Evolutionary conservation across 1,140 invertebrate species (phyloP), one percentile per base, ranked within the genome.

Genomic region (Drosophila repleta): DNA sequence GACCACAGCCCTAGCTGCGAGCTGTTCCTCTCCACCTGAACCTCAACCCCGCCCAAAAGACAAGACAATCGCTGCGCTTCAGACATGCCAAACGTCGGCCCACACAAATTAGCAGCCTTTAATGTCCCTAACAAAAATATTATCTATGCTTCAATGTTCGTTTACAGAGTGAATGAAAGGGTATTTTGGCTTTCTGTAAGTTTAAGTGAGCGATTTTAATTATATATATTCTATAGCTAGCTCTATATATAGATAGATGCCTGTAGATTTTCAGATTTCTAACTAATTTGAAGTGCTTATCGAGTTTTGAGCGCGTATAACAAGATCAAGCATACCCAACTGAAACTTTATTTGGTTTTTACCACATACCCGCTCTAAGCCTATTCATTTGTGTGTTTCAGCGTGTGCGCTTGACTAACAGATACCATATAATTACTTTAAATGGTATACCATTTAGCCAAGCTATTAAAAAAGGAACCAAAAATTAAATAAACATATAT

Each of bases 41-140:
- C 10, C 41, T 29, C 3, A 51, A 52, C 52, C 67, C 51, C 56
- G 26, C 61, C 62, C 62, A 58, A 60, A 60, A 55, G 32, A 32
- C 39, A 43, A 56, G 43, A 61, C 56, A 67, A 73, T 56, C 41
- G 35, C 21, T 41, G n/a, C 24, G 35, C 24, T 49, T 74, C 56
- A 43, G 13, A 62, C 52, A 49, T 69, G 65, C 65, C 49, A 73
- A 73, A 73, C 56, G 35, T n/a, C 66, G 18, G 37, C 65, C 65
- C 55, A 69, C 49, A 61, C 64, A 68, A 73, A 73, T 73, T 73
- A 68, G 51, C 70, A 61, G 35, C 43, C n/a, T 11, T 48, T 43
- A 24, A 15, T 58, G 5, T 10, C 53, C 37, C 26, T 20, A 29
- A 52, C 39, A 35, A 35, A 64, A 57, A 58, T 10, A 43, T 26